Base-by-base conservation (phyloP, 2,113 vertebrate genomes). In the Panthera uncia region DNA sequence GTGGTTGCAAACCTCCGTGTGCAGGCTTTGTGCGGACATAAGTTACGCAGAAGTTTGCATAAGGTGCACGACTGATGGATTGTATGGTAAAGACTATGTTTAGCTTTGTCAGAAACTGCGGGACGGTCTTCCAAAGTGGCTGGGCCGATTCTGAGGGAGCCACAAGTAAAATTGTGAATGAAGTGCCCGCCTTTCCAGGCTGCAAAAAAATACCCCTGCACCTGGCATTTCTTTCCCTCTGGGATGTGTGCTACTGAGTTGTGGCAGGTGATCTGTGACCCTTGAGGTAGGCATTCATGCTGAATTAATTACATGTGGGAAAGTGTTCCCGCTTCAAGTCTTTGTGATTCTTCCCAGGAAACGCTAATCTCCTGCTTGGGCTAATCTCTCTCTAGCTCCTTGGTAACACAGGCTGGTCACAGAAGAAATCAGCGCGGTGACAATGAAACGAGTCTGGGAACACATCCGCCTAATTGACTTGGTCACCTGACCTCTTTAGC, bases 241-340 rank as follows among this genome's bases (percentile, higher is more conserved):
- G 19, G 71, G 8, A 55, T 3, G 82, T n/a, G 65, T 0, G 16
- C 65, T 18, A 4, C 9, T 3, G 10, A 7, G n/a, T 2, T 0
- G 19, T 29, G 66, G 65, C 4, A 36, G 16, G 0, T 12, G 84
- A n/a, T 29, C 15, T 1, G 14, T 19, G 38, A 31, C 33, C 50
- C 50, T 71, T 31, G 0, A 10, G 7, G 18, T 18, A 73, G 29
- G 14, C 41, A 1, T 41, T 14, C 14, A 7, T 14, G 31, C 5
- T 15, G 25, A 15, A 19, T 25, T 6, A 15, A 19, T 25, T 9
- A 19, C 48, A 5, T 0, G 61, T 12, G 71, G 7, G 73, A 9
- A 19, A 14, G 45, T 19, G 36, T 4, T 21, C 25, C 25, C 7
- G 3, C 52, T 55, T n/a, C 71, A 55, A 55, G 45, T 36, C 61